Percentiles rank a stretch among this genome's conserved stretches.
phyloP scores from a whole-genome alignment of 2,113 vertebrate genomes.

The Delphinus delphis region DNA sequence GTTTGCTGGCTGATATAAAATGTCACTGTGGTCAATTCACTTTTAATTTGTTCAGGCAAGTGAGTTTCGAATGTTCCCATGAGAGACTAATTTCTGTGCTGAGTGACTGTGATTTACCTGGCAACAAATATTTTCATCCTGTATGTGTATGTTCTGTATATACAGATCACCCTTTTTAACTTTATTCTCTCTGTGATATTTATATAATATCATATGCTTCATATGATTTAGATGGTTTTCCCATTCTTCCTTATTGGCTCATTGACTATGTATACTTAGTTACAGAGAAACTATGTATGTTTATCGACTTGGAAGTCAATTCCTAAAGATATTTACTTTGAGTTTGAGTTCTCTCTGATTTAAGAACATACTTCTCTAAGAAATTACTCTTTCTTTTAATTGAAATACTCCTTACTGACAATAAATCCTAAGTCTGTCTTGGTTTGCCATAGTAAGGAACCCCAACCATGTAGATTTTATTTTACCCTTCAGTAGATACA shows the following conservation, averaged over 20 bases:
- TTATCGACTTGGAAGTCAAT: neutral
- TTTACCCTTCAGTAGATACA: neutral
- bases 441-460: neutral
- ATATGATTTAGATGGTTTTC: neutral
- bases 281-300: neutral
- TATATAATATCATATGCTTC: neutral
- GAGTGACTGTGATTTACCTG: neutral
- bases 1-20: neutral
- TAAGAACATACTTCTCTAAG: neutral
- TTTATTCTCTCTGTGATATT: neutral
- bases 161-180: neutral
- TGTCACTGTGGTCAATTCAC: neutral
- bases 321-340: neutral
- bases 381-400: neutral
- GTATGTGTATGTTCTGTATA: neutral
- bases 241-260: neutral
- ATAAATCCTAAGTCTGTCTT: neutral
- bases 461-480: neutral
- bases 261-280: neutral
- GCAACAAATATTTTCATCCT: neutral
- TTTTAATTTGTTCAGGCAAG: constrained; percentile 31
- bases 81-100: neutral
- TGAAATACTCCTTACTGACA: neutral
- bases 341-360: neutral
- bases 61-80: neutral